Evolutionary conservation across 2,113 vertebrate species (phyloP).

Genomic region (Lepisosteus oculatus): DNA sequence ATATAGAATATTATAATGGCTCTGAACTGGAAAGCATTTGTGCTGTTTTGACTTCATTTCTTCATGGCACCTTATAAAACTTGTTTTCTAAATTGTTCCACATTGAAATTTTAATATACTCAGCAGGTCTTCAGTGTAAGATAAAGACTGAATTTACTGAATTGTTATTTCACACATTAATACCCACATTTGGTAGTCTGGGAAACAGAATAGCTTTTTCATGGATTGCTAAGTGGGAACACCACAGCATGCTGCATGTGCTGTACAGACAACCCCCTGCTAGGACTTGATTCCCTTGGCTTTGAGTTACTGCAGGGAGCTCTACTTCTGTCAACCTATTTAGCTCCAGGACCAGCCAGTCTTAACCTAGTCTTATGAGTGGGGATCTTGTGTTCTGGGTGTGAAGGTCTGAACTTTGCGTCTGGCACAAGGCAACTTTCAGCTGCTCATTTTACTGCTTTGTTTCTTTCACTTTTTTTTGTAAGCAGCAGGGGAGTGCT

Average conservation of each 20-base stretch:
- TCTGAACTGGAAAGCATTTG: too few relatives aligned
- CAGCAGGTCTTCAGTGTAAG: neutral
- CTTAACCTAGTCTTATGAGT: constrained; percentile 51
- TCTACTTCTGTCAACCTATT: constrained; percentile 44
- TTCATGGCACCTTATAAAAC: neutral
- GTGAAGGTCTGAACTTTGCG: constrained; percentile 39
- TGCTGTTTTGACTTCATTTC: neutral
- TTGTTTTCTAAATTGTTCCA: neutral
- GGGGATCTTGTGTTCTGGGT: constrained; percentile 36
- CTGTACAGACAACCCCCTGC: constrained; percentile 33
- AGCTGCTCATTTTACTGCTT: neutral
- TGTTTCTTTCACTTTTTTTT: neutral
- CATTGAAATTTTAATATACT: neutral
- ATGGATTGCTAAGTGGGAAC: constrained; percentile 27
- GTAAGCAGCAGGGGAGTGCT: neutral
- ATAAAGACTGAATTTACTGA: neutral
- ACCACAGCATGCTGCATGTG: constrained; percentile 34
- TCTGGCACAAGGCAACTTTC: constrained; percentile 36
- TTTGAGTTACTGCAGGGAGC: constrained; percentile 42
- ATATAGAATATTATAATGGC: neutral
- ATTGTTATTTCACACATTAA: constrained; percentile 5
- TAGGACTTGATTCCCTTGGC: constrained; percentile 40
- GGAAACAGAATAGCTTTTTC: constrained; percentile 22
- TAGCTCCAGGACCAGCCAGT: constrained; percentile 48
- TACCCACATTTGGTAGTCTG: neutral